Conservation (phyloP, 2,797 vertebrate genomes). For the Sphaeramia orbicularis region DNA sequence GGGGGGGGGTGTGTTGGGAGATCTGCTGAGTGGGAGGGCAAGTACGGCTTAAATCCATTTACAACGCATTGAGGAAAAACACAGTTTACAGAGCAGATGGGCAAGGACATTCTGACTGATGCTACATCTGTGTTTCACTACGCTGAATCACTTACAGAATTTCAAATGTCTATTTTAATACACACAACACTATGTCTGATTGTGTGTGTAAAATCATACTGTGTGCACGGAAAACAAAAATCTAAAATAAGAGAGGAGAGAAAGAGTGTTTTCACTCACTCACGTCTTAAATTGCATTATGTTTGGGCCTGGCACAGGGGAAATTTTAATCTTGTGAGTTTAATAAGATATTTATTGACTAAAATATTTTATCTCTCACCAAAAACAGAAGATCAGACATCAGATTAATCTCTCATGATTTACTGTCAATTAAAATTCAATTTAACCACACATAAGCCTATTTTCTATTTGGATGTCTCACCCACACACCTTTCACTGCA, state of each 20-base stretch:
- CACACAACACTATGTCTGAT: background rate
- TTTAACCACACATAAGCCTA: constrained; percentile 50
- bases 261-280: background rate
- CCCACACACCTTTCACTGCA: constrained; percentile 27
- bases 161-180: constrained; percentile 16
- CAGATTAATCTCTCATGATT: constrained; percentile 58
- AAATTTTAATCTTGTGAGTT: constrained; percentile 30
- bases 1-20: constrained; percentile 29
- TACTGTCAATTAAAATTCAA: constrained; percentile 67
- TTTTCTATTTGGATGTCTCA: constrained; percentile 50
- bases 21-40: constrained; percentile 45
- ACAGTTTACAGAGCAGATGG: constrained; percentile 55
- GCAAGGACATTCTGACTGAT: constrained; percentile 39
- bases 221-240: too few relatives aligned
- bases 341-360: constrained; percentile 23
- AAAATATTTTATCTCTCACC: constrained; percentile 15
- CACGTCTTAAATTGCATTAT: background rate
- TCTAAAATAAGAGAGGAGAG: constrained; percentile 19
- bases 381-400: constrained; percentile 50
- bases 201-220: background rate
- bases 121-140: constrained; percentile 12
- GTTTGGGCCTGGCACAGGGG: background rate
- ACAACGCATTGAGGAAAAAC: constrained; percentile 53
- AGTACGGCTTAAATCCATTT: constrained; percentile 57
- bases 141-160: constrained; percentile 19